phyloP scores from a whole-genome alignment of 1,140 invertebrate genomes.

The Diabrotica virgifera region DNA sequence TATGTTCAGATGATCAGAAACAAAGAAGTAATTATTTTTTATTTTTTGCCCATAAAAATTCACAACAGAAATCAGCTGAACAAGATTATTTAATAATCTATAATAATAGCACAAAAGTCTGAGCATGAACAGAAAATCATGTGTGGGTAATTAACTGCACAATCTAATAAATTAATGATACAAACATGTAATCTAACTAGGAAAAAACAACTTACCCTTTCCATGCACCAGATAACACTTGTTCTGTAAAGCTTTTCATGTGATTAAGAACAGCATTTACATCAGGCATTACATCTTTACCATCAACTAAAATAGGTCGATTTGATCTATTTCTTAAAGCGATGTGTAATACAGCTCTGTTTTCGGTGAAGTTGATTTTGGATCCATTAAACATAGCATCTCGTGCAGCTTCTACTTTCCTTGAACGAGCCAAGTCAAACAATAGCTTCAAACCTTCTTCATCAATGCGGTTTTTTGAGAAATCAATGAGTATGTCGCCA shows the following conservation, averaged over 20 bases:
- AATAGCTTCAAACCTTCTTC: constrained; percentile 72
- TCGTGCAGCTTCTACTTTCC: constrained; percentile 81
- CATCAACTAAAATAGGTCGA: constrained; percentile 77
- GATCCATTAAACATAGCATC: constrained; percentile 92
- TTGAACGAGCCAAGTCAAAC: constrained; percentile 76
- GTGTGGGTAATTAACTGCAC: too few species aligned
- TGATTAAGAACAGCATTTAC: constrained; percentile 90
- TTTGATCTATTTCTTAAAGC: constrained; percentile 88
- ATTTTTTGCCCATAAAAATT: too few species aligned
- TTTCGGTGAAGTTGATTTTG: constrained; percentile 98
- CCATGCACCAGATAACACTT: constrained; percentile 66
- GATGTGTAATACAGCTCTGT: constrained; percentile 86
- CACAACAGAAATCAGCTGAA: too few species aligned
- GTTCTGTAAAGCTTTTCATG: constrained; percentile 89
- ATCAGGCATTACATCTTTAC: constrained; percentile 90
- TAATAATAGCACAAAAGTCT: too few species aligned
- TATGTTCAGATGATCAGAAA: too few species aligned
- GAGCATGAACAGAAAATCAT: too few species aligned
- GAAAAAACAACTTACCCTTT: constrained; percentile 51
- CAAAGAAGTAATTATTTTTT: too few species aligned
- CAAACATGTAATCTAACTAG: too few species aligned
- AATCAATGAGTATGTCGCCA: constrained; percentile 89
- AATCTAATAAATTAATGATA: too few species aligned
- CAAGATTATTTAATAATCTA: too few species aligned
- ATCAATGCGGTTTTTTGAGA: constrained; percentile 93